phyloP scores from a whole-genome alignment of 2,113 vertebrate genomes.

The Climacteris rufus region DNA sequence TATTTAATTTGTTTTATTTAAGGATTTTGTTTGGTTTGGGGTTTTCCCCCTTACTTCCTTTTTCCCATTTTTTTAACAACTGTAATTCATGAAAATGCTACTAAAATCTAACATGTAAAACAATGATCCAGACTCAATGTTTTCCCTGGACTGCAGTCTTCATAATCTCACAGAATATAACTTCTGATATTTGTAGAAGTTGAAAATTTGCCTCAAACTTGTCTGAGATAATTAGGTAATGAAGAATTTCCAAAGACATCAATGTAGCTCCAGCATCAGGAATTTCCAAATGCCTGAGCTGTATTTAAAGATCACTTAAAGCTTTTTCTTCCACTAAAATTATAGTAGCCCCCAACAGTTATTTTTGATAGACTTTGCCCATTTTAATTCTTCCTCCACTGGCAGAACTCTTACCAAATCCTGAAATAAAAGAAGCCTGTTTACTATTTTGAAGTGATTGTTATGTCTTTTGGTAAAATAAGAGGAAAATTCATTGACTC shows the following conservation, averaged over 20 bases:
- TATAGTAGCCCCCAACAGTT: accelerated
- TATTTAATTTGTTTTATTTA: neutral
- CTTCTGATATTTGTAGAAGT: neutral
- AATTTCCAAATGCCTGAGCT: neutral
- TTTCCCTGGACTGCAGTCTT: neutral
- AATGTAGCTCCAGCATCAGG: neutral
- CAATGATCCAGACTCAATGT: neutral
- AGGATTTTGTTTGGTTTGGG: neutral
- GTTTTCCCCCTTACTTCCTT: neutral
- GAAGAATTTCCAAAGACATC: neutral
- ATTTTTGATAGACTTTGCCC: neutral
- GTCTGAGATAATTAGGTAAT: neutral
- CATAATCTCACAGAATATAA: neutral
- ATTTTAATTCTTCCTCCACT: neutral
- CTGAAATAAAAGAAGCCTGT: neutral
- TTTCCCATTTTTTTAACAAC: neutral
- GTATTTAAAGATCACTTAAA: neutral
- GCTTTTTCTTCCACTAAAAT: neutral
- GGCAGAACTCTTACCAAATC: neutral
- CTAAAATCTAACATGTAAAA: neutral
- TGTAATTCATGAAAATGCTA: neutral
- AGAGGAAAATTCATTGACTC: neutral
- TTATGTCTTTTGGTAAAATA: neutral
- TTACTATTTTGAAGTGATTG: neutral
- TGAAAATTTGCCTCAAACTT: neutral